A percentile compares a stretch with the other conserved stretches of the same genome.
Evolutionary conservation across 2,888 invertebrate species (phyloP).

Genomic region (Leucophenga maculata): DNA sequence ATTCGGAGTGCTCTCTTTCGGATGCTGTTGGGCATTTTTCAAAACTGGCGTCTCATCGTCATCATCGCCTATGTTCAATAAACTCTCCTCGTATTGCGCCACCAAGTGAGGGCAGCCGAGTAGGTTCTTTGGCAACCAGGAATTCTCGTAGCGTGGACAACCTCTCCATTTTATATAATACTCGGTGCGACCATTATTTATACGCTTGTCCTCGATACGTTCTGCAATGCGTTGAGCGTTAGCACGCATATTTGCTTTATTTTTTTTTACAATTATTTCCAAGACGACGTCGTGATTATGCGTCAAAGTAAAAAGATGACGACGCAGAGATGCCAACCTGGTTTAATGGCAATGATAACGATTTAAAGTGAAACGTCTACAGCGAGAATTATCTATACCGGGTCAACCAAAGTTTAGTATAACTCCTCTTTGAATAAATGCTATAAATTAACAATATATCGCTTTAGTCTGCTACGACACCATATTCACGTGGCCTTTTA

Average conservation of each 20-base stretch:
- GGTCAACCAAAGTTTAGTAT: too few species aligned
- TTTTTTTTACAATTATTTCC: background rate
- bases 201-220: constrained; percentile 88
- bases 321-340: too few species aligned
- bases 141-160: constrained; percentile 88
- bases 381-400: too few species aligned
- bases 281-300: too few species aligned
- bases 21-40: constrained; percentile 72
- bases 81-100: constrained; percentile 85
- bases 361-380: too few species aligned
- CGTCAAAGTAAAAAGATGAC: too few species aligned
- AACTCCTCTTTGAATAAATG: too few species aligned
- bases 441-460: too few species aligned
- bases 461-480: too few species aligned
- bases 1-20: constrained; percentile 50
- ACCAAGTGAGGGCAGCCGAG: constrained; percentile 91
- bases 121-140: constrained; percentile 95
- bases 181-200: constrained; percentile 80
- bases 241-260: too few species aligned
- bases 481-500: too few species aligned
- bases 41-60: constrained; percentile 66
- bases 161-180: constrained; percentile 84
- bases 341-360: too few species aligned
- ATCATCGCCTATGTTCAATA: constrained; percentile 75
- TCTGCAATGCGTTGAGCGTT: constrained; percentile 81